These are phyloP conservation scores for Coracias cyanogaster DNA, from an alignment of 2,797 vertebrate species.

Conservation along the genomic window DNA sequence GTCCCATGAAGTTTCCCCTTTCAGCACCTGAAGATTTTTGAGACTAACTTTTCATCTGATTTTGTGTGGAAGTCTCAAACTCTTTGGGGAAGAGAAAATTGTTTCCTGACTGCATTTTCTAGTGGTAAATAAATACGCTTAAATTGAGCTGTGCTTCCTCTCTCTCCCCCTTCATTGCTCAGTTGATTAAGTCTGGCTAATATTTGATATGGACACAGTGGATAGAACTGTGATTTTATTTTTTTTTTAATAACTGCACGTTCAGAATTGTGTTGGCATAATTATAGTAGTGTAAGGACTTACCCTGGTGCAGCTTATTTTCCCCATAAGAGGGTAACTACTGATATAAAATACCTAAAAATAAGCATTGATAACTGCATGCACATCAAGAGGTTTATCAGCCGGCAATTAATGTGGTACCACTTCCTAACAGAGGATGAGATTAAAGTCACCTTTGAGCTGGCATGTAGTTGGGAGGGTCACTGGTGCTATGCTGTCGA, in stretches of 20 bases:
- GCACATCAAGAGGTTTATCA: background rate
- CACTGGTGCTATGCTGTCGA: background rate
- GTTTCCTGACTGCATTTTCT: constrained; percentile 23
- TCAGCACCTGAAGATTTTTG: constrained; percentile 20
- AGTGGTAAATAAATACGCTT: constrained; percentile 30
- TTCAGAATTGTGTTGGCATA: background rate
- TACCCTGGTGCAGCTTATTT: background rate
- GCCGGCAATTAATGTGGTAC: background rate
- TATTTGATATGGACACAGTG: background rate
- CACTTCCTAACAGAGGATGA: background rate
- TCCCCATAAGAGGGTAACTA: background rate
- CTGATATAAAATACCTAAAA: background rate
- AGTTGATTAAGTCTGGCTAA: constrained; percentile 26
- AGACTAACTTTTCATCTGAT: constrained; percentile 2
- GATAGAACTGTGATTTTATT: background rate
- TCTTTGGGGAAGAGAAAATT: constrained; percentile 27
- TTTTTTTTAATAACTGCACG: background rate
- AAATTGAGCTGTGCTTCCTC: constrained; percentile 42
- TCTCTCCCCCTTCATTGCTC: background rate
- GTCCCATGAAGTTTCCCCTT: background rate
- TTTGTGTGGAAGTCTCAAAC: constrained; percentile 12
- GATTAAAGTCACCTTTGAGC: background rate
- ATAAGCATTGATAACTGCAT: background rate
- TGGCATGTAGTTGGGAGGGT: background rate
- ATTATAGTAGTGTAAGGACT: background rate